Percentiles rank a stretch among this genome's conserved stretches.
phyloP scores from a whole-genome alignment of 2,113 vertebrate species.

The Syngnathoides biaculeatus region DNA sequence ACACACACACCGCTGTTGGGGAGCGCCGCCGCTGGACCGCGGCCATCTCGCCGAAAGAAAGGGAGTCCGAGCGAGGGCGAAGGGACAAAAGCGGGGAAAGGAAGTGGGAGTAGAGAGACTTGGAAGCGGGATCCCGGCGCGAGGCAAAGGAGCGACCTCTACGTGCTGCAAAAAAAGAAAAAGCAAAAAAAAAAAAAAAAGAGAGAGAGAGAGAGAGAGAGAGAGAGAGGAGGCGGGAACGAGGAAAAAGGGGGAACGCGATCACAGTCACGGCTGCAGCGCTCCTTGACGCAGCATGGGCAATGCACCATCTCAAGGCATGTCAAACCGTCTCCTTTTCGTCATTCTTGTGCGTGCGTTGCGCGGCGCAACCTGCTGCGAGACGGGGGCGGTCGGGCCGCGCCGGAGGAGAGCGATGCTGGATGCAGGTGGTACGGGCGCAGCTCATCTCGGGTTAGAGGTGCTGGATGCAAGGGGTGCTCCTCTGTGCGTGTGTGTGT shows the following conservation, averaged over 20 bases:
- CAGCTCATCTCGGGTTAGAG: slow-evolving; percentile 33
- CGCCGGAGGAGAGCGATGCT: slow-evolving; percentile 39
- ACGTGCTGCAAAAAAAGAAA: slow-evolving; percentile 39
- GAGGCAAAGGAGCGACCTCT: slow-evolving; percentile 59
- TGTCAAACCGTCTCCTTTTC: slow-evolving; percentile 65
- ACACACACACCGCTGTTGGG: slow-evolving; percentile 58
- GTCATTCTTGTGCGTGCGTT: slow-evolving; percentile 28
- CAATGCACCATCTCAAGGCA: slow-evolving; percentile 83
- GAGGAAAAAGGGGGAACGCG: slow-evolving; percentile 72
- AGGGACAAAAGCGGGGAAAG: slow-evolving; percentile 52
- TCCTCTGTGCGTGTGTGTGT: slow-evolving; percentile 22
- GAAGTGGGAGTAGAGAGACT: slow-evolving; percentile 65
- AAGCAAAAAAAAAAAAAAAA: too few relatives aligned
- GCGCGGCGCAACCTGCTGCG: slow-evolving; percentile 37
- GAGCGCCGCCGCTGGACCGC: slow-evolving; percentile 62
- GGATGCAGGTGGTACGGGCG: slow-evolving; percentile 7
- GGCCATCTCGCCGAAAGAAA: slow-evolving; percentile 64
- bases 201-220: too few relatives aligned
- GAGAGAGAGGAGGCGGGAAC: slow-evolving; percentile 57
- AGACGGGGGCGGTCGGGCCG: slow-evolving; percentile 38
- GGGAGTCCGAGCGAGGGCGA: slow-evolving; percentile 47
- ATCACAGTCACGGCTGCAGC: slow-evolving; percentile 70
- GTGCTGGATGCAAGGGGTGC: slow-evolving; percentile 31
- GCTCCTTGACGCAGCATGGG: slow-evolving; percentile 77
- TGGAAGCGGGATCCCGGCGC: slow-evolving; percentile 53